phyloP scores from a whole-genome alignment of 2,888 invertebrate species.

The Alsophila aescularia region DNA sequence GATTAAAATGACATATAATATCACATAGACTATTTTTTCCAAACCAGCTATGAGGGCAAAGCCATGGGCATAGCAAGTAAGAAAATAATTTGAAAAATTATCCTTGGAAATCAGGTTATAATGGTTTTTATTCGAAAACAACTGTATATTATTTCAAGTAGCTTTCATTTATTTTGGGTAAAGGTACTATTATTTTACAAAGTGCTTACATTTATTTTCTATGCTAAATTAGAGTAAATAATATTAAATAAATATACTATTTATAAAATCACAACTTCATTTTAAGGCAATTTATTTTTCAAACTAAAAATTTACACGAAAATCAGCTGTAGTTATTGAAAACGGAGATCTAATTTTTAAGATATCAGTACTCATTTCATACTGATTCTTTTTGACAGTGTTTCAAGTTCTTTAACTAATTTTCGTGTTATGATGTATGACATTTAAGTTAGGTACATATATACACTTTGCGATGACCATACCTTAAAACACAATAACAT shows the following conservation, averaged over 20 bases:
- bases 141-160: conserved; percentile 42
- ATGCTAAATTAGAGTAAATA: conserved; percentile 42
- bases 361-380: no score
- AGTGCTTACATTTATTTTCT: conserved; percentile 48
- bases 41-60: no score
- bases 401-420: background rate
- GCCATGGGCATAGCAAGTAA: no score
- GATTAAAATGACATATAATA: no score
- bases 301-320: background rate
- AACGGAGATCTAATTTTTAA: conserved; percentile 5
- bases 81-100: no score
- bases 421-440: background rate
- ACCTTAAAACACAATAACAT: conserved; percentile 34
- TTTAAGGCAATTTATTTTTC: conserved; percentile 57
- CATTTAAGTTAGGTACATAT: background rate
- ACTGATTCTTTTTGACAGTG: background rate
- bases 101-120: background rate
- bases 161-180: conserved; percentile 68
- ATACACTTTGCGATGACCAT: background rate
- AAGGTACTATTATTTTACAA: conserved; percentile 65
- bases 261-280: conserved; percentile 66
- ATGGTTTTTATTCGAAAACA: conserved; percentile 23
- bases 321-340: conserved; percentile 13
- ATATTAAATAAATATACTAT: conserved; percentile 65
- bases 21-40: no score